These are phyloP conservation scores for Parotia lawesii DNA, from an alignment of 2,113 vertebrate genomes.

Conservation along the genomic window DNA sequence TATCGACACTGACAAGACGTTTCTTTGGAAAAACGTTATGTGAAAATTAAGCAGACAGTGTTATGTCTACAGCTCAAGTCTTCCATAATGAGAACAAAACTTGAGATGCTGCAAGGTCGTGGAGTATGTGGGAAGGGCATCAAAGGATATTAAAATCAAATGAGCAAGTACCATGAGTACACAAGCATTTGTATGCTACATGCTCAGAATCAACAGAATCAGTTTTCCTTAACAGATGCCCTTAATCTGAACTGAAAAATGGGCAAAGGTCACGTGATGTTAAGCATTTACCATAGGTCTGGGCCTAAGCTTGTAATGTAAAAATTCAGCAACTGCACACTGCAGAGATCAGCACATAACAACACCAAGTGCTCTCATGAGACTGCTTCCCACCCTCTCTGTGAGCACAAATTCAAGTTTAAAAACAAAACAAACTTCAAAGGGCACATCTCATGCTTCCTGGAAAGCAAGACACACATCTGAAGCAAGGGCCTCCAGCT, in stretches of 20 bases:
- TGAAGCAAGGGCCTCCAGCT: not conserved
- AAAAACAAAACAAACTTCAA: not conserved
- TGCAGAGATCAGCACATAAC: not conserved
- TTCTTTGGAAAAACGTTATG: not conserved
- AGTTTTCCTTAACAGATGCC: not conserved
- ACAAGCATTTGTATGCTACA: not conserved
- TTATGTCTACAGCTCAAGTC: not conserved
- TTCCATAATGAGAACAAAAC: not conserved
- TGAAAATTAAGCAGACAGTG: slow-evolving; percentile 1
- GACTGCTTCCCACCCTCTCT: not conserved
- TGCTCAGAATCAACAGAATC: not conserved
- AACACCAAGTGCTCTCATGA: not conserved
- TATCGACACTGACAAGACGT: not conserved
- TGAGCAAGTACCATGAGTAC: not conserved
- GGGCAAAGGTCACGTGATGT: not conserved
- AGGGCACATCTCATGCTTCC: not conserved
- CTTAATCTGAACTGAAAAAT: not conserved
- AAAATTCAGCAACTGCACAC: not conserved
- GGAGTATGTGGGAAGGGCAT: not conserved
- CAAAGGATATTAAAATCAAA: not conserved
- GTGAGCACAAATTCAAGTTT: not conserved
- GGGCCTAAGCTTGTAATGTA: not conserved
- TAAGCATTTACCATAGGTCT: not conserved
- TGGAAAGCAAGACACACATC: not conserved
- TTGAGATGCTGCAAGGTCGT: not conserved